phyloP scores from a whole-genome alignment of 1,140 invertebrate genomes.

The Bombus pyrosoma region DNA sequence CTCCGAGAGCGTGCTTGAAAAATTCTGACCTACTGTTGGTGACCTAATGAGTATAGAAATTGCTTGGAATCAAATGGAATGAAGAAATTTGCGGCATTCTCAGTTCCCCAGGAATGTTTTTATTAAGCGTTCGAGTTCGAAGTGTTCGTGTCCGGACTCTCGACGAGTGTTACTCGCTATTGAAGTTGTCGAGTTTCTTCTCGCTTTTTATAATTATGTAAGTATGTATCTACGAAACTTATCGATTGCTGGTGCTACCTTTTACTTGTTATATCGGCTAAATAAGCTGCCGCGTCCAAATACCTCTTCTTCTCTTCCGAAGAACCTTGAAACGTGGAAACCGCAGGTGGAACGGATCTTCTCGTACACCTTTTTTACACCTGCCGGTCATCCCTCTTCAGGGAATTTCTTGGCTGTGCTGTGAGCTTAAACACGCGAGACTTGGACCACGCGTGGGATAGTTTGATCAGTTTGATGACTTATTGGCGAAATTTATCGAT shows the following conservation, averaged over 20 bases:
- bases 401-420: constrained; percentile 29
- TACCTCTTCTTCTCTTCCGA: not conserved
- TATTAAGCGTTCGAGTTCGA: constrained; percentile 46
- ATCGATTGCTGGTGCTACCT: constrained; percentile 30
- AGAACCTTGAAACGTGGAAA: constrained; percentile 39
- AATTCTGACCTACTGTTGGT: constrained; percentile 41
- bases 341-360: constrained; percentile 55
- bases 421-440: not conserved
- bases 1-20: not conserved
- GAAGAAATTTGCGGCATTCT: constrained; percentile 52
- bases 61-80: constrained; percentile 23
- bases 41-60: constrained; percentile 22
- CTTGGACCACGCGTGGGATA: not conserved
- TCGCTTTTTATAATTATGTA: constrained; percentile 28
- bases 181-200: constrained; percentile 20
- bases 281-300: constrained; percentile 16
- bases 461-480: not conserved
- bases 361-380: constrained; percentile 23
- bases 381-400: constrained; percentile 44
- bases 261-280: constrained; percentile 45
- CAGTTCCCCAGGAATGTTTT: constrained; percentile 45
- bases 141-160: constrained; percentile 35
- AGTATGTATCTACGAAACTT: constrained; percentile 30
- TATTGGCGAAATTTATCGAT: not conserved
- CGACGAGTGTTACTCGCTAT: not conserved